These are phyloP conservation scores for Columba guinea DNA, from an alignment of 2,797 vertebrate genomes.

Conservation along the genomic window DNA sequence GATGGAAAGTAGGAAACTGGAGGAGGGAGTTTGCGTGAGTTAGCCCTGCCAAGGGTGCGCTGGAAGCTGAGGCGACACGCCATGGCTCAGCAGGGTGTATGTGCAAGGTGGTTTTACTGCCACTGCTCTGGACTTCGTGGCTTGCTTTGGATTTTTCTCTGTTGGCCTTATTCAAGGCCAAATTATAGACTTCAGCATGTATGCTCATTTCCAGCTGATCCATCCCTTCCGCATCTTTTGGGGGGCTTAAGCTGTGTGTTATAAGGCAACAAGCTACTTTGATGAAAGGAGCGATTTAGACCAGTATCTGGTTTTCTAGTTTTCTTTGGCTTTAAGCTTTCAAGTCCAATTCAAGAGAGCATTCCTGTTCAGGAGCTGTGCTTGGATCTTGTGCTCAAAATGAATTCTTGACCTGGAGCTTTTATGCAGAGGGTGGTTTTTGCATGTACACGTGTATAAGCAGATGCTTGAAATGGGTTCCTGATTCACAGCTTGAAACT, in stretches of 20 bases:
- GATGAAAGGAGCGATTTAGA: not conserved
- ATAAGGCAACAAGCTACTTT: not conserved
- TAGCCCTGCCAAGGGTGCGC: not conserved
- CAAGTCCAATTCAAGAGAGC: not conserved
- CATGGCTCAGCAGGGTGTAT: not conserved
- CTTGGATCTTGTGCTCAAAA: not conserved
- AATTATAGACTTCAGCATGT: not conserved
- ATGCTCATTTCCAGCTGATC: not conserved
- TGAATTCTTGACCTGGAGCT: not conserved
- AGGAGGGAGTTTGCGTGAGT: not conserved
- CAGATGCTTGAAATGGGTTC: not conserved
- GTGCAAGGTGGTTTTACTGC: not conserved
- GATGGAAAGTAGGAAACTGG: not conserved
- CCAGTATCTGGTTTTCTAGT: not conserved
- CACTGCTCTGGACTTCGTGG: not conserved
- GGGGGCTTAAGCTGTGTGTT: not conserved
- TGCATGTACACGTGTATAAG: not conserved
- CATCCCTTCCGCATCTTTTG: not conserved
- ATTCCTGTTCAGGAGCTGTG: not conserved
- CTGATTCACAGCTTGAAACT: not conserved
- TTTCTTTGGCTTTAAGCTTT: not conserved
- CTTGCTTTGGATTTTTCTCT: not conserved
- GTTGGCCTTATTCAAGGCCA: fast-evolving
- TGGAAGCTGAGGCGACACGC: not conserved
- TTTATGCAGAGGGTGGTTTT: not conserved